Evolutionary conservation across 2,888 invertebrate genomes (phyloP), one percentile per base, ranked within the genome.

Genomic region (Amphipyra tragopoginis): DNA sequence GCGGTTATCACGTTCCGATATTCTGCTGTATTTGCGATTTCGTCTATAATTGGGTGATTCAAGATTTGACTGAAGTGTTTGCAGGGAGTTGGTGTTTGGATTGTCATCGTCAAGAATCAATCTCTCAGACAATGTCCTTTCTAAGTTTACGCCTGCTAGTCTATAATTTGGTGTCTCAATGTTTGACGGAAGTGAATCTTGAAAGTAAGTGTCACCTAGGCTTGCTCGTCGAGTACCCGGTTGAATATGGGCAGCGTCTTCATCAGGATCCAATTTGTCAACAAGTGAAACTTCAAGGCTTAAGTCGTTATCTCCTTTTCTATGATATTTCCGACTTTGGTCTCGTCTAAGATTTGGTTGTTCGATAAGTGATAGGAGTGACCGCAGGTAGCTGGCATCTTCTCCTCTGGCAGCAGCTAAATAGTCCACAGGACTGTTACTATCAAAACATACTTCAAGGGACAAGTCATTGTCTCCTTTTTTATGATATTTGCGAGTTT

Each of bases 381-480:
- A 50, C n/a, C 29, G 21, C 9, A 67, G n/a, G 29, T 47, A 55
- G 5, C 8, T 51, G 8, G 29, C 13, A 13, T 71, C 50, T 33
- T 52, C 72, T 29, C 10, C 49, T 13, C 2, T 51, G 14, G 40
- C 43, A 14, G 8, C 1, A 11, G 4, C 43, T 36, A 43, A 34
- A 43, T 9, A 5, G 0, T 65, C 49, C 0, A 42, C 42, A 36
- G 33, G 7, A 38, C 34, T 21, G 2, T 5, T 50, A 40, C 34
- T 34, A 8, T 33, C 33, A 0, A 42, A 48, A 7, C 47, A 42
- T 10, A 13, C 10, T 40, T 71, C 51, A 0, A 36, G 2, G 14
- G 39, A 48, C 6, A 40, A 42, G 21, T 44, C 26, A 9, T 42
- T 36, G 3, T 53, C 49, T 39, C 0, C 15, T 34, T 47, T 62